These are phyloP conservation scores for Euplexia lucipara DNA, from an alignment of 2,888 invertebrate species.

Conservation along the genomic window DNA sequence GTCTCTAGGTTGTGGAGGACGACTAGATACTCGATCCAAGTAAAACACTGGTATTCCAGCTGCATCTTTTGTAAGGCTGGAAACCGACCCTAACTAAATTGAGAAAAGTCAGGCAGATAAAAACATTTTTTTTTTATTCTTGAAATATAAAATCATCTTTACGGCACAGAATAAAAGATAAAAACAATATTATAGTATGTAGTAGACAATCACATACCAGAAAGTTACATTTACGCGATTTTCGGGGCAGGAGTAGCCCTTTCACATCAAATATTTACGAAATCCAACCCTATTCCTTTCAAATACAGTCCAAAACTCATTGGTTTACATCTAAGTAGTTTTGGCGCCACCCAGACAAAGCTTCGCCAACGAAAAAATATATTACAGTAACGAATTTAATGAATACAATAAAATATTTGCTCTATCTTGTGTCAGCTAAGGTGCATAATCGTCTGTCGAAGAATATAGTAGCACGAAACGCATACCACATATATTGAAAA, in stretches of 20 bases:
- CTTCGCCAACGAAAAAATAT: slow-evolving; percentile 70
- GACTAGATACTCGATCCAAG: too few relatives aligned
- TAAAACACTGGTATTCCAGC: too few relatives aligned
- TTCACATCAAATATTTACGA: slow-evolving; percentile 3
- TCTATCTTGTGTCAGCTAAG: background rate
- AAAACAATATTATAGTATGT: slow-evolving; percentile 29
- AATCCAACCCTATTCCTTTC: background rate
- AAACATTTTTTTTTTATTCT: slow-evolving; percentile 4
- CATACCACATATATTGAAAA: slow-evolving; percentile 69
- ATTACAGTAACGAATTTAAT: slow-evolving; percentile 45
- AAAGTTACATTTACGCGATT: slow-evolving; percentile 41
- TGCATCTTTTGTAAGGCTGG: too few relatives aligned
- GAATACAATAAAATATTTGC: slow-evolving; percentile 24
- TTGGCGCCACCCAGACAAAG: slow-evolving; percentile 75
- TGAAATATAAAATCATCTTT: slow-evolving; percentile 22
- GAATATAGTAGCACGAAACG: slow-evolving; percentile 59
- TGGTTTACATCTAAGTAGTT: slow-evolving; percentile 34
- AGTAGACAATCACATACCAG: slow-evolving; percentile 12
- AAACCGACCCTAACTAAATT: background rate
- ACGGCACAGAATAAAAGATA: slow-evolving; percentile 24
- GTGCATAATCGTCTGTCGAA: slow-evolving; percentile 37
- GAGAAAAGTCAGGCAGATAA: too few relatives aligned
- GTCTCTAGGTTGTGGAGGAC: too few relatives aligned
- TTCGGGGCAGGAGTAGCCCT: slow-evolving; percentile 42
- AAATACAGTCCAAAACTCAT: slow-evolving; percentile 27